phyloP scores from a whole-genome alignment of 1,140 invertebrate genomes.

The Hylaeus volcanicus region DNA sequence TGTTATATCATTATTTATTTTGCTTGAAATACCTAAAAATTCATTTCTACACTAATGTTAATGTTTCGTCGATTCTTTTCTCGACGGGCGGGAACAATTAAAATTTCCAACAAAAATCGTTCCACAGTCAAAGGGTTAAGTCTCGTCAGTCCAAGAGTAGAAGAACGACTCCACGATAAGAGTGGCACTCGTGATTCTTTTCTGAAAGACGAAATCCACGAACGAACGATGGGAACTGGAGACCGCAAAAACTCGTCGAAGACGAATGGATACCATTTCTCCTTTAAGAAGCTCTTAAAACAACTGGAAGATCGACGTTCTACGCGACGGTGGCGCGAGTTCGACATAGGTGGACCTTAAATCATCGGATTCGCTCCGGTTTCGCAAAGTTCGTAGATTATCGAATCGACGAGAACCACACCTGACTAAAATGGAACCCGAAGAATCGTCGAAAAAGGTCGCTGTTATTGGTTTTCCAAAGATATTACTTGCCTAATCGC shows the following conservation, averaged over 20 bases:
- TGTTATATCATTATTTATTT: too few species aligned
- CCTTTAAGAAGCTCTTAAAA: not conserved
- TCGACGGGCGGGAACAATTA: too few species aligned
- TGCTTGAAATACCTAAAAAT: too few species aligned
- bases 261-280: constrained; percentile 18
- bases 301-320: constrained; percentile 2
- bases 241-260: not conserved
- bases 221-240: not conserved
- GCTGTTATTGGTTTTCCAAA: constrained; percentile 25
- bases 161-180: not conserved
- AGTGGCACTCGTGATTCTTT: not conserved
- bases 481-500: constrained; percentile 42
- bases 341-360: not conserved
- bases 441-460: not conserved
- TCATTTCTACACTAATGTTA: too few species aligned
- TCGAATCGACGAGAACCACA: not conserved
- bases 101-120: too few species aligned
- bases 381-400: not conserved
- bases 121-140: not conserved
- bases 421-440: not conserved
- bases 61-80: too few species aligned
- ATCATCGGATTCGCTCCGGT: constrained; percentile 9
- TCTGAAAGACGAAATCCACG: not conserved
- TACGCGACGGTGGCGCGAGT: not conserved
- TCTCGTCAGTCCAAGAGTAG: not conserved